Conservation (phyloP, 2,888 invertebrate genomes). For the Bimastos eiseni region DNA sequence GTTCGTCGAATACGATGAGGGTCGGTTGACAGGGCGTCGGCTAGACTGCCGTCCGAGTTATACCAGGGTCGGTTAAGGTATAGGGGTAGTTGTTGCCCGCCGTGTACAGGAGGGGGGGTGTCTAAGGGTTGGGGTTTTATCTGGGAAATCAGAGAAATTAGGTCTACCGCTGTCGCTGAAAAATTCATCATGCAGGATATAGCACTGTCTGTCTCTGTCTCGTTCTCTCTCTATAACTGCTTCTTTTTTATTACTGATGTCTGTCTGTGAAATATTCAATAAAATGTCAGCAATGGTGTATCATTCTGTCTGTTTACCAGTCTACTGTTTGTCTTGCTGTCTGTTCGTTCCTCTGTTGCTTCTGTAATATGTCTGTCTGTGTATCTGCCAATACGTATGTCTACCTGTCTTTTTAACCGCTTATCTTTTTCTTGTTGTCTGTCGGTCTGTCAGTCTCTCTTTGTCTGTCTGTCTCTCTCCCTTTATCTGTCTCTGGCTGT, state of each 20-base stretch:
- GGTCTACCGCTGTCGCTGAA: too few relatives aligned
- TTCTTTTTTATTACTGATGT: too few relatives aligned
- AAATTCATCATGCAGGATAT: too few relatives aligned
- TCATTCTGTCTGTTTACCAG: not conserved
- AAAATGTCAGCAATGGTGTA: not conserved
- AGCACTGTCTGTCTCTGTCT: too few relatives aligned
- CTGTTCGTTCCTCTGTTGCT: not conserved
- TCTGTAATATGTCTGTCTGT: not conserved
- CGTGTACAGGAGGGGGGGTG: too few relatives aligned
- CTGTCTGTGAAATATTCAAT: too few relatives aligned
- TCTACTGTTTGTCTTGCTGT: not conserved
- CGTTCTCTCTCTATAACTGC: too few relatives aligned
- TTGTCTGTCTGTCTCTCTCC: not conserved
- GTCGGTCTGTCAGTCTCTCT: not conserved
- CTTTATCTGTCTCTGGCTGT: not conserved
- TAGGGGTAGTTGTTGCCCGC: not conserved
- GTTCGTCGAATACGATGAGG: not conserved
- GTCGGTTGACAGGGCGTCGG: not conserved
- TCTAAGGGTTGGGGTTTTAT: too few relatives aligned
- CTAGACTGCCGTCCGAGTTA: not conserved
- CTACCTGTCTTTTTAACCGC: not conserved
- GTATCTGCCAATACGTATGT: not conserved
- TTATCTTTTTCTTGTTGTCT: not conserved
- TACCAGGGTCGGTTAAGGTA: not conserved
- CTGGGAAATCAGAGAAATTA: too few relatives aligned